Percentiles rank a stretch among this genome's conserved stretches.
Evolutionary conservation across 2,113 vertebrate species (phyloP).

Genomic region (Seriola quinqueradiata): DNA sequence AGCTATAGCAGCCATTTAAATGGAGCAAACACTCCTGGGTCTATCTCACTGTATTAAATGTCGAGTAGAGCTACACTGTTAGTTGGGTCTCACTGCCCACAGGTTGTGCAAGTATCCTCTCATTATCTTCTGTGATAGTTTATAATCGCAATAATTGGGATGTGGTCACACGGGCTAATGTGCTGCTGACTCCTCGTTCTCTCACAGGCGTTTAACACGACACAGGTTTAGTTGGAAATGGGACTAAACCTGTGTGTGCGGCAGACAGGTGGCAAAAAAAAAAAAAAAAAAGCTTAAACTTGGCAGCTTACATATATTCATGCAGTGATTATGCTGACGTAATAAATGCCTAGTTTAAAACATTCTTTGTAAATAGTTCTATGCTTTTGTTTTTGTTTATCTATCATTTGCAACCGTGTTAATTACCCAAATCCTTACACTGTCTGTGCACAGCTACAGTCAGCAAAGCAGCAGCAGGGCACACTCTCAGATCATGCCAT

Average conservation of each 20-base stretch:
- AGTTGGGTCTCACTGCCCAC: conserved; percentile 36
- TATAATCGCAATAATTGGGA: conserved; percentile 21
- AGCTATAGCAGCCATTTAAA: conserved; percentile 56
- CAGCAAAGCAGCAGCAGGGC: background rate
- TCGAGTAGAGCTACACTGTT: conserved; percentile 37
- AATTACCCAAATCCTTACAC: conserved; percentile 21
- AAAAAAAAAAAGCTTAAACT: background rate
- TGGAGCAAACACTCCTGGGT: conserved; percentile 55
- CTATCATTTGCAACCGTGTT: background rate
- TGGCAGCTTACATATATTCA: background rate
- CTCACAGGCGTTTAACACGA: conserved; percentile 11
- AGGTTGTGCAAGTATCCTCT: conserved; percentile 24
- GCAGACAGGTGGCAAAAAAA: background rate
- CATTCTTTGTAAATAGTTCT: background rate
- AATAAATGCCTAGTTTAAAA: background rate
- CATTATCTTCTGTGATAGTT: conserved; percentile 23
- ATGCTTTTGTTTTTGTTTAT: conserved; percentile 3
- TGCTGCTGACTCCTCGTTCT: conserved; percentile 24
- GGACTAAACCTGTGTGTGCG: background rate
- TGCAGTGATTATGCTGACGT: background rate
- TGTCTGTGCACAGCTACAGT: conserved; percentile 5
- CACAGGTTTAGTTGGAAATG: background rate
- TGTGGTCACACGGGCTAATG: conserved; percentile 27
- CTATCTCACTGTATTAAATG: conserved; percentile 39
- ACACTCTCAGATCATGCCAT: background rate